Percentiles rank a stretch among this genome's conserved stretches.
phyloP scores from a whole-genome alignment of 2,797 vertebrate species.

The Spheniscus humboldti region DNA sequence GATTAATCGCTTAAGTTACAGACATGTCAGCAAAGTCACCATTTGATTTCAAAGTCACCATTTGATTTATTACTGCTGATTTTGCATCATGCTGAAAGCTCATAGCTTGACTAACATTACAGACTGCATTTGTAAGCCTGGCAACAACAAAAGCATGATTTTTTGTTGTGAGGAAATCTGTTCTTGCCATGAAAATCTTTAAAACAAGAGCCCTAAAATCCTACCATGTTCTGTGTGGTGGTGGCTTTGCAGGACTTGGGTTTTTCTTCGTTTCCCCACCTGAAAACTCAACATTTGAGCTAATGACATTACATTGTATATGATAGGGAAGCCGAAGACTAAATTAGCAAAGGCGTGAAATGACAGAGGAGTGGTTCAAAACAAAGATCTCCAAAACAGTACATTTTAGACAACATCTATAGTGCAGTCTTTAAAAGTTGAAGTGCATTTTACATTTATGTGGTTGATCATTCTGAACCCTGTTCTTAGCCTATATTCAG shows the following conservation, averaged over 20 bases:
- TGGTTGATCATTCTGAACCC: not conserved
- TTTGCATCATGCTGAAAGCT: slow-evolving; percentile 24
- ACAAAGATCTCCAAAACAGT: not conserved
- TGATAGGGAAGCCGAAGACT: not conserved
- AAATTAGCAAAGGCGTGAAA: not conserved
- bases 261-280: not conserved
- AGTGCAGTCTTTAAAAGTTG: not conserved
- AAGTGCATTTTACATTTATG: not conserved
- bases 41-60: not conserved
- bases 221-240: not conserved
- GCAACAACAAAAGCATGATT: not conserved
- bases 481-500: not conserved
- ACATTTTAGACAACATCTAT: not conserved
- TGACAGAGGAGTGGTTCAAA: not conserved
- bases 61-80: slow-evolving; percentile 30
- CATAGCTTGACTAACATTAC: not conserved
- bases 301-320: not conserved
- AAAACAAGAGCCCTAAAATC: not conserved
- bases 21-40: not conserved
- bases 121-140: not conserved
- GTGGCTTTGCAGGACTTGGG: not conserved
- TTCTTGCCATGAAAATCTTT: not conserved
- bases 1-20: not conserved
- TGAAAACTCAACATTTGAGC: not conserved
- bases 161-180: not conserved